Evolutionary conservation across 2,888 invertebrate species (phyloP).

Genomic region (Pelosia muscerda): DNA sequence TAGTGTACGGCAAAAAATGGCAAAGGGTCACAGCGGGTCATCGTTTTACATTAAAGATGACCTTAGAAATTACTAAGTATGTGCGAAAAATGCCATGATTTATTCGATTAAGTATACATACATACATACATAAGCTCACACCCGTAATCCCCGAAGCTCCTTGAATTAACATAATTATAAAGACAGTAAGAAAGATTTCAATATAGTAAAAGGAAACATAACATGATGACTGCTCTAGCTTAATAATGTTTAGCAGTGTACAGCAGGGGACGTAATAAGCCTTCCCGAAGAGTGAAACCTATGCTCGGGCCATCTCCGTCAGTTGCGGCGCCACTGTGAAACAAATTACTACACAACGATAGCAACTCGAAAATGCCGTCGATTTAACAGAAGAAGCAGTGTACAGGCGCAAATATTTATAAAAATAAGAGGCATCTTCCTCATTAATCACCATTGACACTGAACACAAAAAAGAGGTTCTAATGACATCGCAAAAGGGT

Average conservation of each 20-base stretch:
- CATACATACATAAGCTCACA: no score
- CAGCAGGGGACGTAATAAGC: no score
- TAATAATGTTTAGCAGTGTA: background rate
- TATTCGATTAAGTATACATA: background rate
- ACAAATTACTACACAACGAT: no score
- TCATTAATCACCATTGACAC: background rate
- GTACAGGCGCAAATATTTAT: background rate
- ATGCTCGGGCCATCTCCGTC: no score
- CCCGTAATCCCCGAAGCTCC: no score
- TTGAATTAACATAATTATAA: no score
- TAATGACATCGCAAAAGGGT: conserved; percentile 12
- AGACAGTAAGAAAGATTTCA: no score
- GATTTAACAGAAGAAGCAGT: no score
- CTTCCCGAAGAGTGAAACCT: no score
- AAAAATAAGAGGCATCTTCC: background rate
- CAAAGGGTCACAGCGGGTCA: conserved; percentile 43
- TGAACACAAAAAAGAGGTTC: background rate
- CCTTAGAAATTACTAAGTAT: conserved; percentile 51
- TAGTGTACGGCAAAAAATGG: conserved; percentile 46
- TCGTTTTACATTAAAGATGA: conserved; percentile 54
- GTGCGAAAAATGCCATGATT: background rate
- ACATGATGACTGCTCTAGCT: background rate
- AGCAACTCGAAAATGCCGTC: no score
- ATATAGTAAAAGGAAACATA: no score
- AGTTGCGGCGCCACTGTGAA: no score